Evolutionary conservation across 2,888 invertebrate species (phyloP), one percentile per base, ranked within the genome.

Genomic region (Protophormia terraenovae): DNA sequence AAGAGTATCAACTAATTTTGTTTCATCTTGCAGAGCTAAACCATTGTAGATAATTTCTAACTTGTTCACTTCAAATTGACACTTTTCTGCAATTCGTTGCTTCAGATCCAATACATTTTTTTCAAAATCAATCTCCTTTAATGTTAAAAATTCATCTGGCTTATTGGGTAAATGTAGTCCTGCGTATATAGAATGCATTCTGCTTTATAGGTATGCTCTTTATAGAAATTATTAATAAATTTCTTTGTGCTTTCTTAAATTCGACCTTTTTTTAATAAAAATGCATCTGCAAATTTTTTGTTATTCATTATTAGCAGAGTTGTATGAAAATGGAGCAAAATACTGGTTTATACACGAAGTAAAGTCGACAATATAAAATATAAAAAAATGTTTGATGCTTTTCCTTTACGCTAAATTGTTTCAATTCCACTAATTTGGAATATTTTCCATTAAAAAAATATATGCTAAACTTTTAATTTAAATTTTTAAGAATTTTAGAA

Each of bases 21-120:
- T 91, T 6, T 94, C 94, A 88, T 95, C 94, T 71, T 95, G 93
- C 58, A 96, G 90, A 41, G 95, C 92, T 82, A 94, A 92, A 6
- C 96, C 96, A 90, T 95, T 94, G 89, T 95, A 95, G 19, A 95
- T 93, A 14, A 96, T 91, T 90, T 95, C 96, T 83, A 95, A 92
- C 73, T 93, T 92, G 69, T 94, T 93, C 64, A 93, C 93, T 10
- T 93, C 90, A 29, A 93, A 91, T 86, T 94, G 93, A 86, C 94
- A 90, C 88, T 93, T 93, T 76, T 92, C 90, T 5, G 94, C 93
- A 78, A 94, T 93, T 87, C 93, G 91, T 38, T 91, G 89, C 90
- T 94, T 94, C 3, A 95, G 89, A 32, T 93, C 90, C 73, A 93
- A 93, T 1, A 95, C 94, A 90, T 94, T 94, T 35, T 92, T 92